These are phyloP conservation scores for Corythucha ciliata DNA, from an alignment of 2,888 invertebrate species.

Conservation along the genomic window DNA sequence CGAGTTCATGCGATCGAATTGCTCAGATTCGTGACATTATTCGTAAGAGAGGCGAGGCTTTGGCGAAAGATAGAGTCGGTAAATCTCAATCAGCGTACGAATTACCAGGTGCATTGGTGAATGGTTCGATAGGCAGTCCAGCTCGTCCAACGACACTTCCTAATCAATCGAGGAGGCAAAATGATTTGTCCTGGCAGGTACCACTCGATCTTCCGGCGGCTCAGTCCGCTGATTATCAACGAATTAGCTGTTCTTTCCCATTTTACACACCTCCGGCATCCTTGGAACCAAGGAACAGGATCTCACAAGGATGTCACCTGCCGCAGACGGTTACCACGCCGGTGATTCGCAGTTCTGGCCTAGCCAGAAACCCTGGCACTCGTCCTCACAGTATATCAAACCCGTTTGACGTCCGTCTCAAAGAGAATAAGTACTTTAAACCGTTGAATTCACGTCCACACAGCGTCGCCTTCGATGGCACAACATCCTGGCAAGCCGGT, in stretches of 20 bases:
- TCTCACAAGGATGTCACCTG: constrained; percentile 35
- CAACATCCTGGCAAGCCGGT: constrained; percentile 17
- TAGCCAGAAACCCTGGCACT: constrained; percentile 25
- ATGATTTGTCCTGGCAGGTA: constrained; percentile 32
- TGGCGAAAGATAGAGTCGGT: constrained; percentile 29
- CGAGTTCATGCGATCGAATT: constrained; percentile 34
- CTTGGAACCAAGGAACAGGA: constrained; percentile 38
- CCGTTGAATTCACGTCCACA: constrained; percentile 46
- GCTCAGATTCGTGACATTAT: constrained; percentile 30
- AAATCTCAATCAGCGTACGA: constrained; percentile 30
- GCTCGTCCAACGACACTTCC: constrained; percentile 41
- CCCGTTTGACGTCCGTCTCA: constrained; percentile 12
- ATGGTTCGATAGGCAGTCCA: constrained; percentile 35
- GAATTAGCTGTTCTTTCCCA: constrained; percentile 44
- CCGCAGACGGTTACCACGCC: constrained; percentile 39
- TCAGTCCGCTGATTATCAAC: constrained; percentile 35
- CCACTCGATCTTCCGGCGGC: constrained; percentile 36
- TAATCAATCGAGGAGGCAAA: constrained; percentile 34
- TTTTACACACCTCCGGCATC: constrained; percentile 49
- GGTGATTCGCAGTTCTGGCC: constrained; percentile 27
- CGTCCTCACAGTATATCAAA: constrained; percentile 20
- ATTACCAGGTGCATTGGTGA: constrained; percentile 10
- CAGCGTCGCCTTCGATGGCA: constrained; percentile 48
- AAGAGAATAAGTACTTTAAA: constrained; percentile 1
- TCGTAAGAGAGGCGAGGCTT: constrained; percentile 27